phyloP scores from a whole-genome alignment of 2,888 invertebrate species.

The Anthophora plumipes region DNA sequence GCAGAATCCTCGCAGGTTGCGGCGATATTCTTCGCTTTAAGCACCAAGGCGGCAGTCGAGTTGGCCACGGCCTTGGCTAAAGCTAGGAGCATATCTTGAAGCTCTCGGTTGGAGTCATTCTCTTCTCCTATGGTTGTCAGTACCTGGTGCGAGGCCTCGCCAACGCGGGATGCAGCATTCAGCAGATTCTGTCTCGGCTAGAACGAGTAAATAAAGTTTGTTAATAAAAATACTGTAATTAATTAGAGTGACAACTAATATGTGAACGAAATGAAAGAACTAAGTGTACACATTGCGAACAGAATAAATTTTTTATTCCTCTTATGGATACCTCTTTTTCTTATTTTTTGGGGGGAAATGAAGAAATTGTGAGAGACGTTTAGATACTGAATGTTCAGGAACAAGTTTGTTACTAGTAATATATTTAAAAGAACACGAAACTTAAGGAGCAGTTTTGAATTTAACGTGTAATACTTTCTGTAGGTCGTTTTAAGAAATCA shows the following conservation, averaged over 20 bases:
- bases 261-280: not conserved
- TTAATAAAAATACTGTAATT: not conserved
- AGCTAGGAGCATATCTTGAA: constrained; percentile 95
- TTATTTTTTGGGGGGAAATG: too few relatives aligned
- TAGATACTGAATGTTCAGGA: too few relatives aligned
- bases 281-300: not conserved
- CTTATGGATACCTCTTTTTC: too few relatives aligned
- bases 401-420: too few relatives aligned
- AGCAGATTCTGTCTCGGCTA: constrained; percentile 96
- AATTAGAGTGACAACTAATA: not conserved
- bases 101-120: constrained; percentile 92
- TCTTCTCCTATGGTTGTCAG: constrained; percentile 97
- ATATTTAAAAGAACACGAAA: too few relatives aligned
- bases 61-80: constrained; percentile 99
- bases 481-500: too few relatives aligned
- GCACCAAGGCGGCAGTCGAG: constrained; percentile 97
- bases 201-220: constrained; percentile 50
- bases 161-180: constrained; percentile 97
- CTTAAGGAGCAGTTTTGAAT: too few relatives aligned
- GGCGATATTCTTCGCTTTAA: constrained; percentile 98
- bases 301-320: not conserved
- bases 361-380: too few relatives aligned
- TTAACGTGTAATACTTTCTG: too few relatives aligned
- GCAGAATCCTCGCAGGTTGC: constrained; percentile 93
- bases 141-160: constrained; percentile 97